These are phyloP conservation scores for Pseudonaja textilis DNA, from an alignment of 2,113 vertebrate genomes.

Conservation along the genomic window DNA sequence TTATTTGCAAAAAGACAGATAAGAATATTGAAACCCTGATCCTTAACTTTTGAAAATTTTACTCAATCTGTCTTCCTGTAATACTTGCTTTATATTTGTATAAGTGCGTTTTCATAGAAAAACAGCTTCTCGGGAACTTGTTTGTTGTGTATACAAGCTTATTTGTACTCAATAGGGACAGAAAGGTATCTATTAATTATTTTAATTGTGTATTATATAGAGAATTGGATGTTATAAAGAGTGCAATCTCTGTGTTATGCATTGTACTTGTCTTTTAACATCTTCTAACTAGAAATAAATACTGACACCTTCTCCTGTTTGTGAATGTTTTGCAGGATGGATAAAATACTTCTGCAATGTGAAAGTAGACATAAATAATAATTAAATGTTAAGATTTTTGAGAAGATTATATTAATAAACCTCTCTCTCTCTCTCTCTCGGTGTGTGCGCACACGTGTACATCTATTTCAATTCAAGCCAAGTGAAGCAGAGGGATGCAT, in stretches of 20 bases:
- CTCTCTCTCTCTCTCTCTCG: background rate
- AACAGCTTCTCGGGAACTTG: background rate
- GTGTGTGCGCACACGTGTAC: background rate
- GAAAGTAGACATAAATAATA: background rate
- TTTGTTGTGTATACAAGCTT: background rate
- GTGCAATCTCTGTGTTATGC: background rate
- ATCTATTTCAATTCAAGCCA: slow-evolving; percentile 72
- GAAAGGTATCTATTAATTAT: background rate
- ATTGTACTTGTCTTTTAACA: background rate
- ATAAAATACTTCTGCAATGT: background rate
- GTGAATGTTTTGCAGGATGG: background rate
- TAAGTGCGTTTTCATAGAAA: background rate
- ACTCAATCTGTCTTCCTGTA: background rate
- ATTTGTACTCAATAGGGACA: background rate
- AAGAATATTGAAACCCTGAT: background rate
- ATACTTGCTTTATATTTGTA: background rate
- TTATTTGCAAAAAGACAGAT: background rate
- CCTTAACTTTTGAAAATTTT: background rate
- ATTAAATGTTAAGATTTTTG: slow-evolving; percentile 2
- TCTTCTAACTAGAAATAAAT: background rate
- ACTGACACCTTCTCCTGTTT: background rate
- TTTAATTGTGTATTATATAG: background rate
- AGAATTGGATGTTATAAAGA: background rate
- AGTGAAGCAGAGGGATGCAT: slow-evolving; percentile 71
- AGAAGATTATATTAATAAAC: background rate